phyloP scores from a whole-genome alignment of 2,113 vertebrate species.

The Heptranchias perlo region DNA sequence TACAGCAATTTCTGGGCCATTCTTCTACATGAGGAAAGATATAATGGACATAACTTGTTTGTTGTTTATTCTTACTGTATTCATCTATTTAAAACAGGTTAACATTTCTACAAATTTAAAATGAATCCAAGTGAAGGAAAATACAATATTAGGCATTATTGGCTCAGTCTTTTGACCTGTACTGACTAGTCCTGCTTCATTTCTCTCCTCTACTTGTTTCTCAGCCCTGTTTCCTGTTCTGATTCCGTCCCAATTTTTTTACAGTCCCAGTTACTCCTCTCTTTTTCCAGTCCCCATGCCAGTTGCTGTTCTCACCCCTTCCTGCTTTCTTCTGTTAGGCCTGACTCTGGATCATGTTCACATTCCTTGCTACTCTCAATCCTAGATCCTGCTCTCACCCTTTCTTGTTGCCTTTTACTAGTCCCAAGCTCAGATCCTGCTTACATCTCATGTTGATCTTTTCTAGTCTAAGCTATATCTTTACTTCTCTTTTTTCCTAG shows the following conservation, averaged over 20 bases:
- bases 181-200: not conserved
- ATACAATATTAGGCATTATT: not conserved
- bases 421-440: not conserved
- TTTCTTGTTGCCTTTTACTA: not conserved
- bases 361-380: not conserved
- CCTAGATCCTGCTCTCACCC: not conserved
- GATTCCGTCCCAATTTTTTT: not conserved
- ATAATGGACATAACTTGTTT: not conserved
- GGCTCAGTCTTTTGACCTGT: not conserved
- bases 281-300: not conserved
- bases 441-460: not conserved
- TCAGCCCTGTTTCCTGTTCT: not conserved
- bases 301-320: not conserved
- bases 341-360: not conserved
- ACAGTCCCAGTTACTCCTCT: not conserved
- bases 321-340: not conserved
- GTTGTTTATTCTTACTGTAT: not conserved
- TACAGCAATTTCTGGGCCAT: no score
- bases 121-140: not conserved
- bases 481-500: not conserved
- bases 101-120: not conserved
- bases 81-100: not conserved
- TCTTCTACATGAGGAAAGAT: not conserved
- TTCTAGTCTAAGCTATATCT: not conserved
- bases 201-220: not conserved